phyloP scores from a whole-genome alignment of 2,113 vertebrate species.

The Pluvianellus socialis region DNA sequence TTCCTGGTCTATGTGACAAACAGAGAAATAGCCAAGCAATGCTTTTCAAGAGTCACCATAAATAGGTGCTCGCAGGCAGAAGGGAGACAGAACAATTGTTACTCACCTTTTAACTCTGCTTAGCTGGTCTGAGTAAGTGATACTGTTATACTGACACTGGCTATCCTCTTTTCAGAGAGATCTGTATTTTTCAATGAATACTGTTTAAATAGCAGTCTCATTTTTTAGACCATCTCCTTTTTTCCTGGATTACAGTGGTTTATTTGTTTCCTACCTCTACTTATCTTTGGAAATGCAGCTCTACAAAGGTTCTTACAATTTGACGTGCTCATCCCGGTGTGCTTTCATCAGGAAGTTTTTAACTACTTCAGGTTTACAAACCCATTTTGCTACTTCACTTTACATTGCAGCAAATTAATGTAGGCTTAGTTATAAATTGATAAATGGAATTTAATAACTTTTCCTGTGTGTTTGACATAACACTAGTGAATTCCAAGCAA shows the following conservation, averaged over 20 bases:
- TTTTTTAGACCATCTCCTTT: background rate
- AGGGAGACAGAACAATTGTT: background rate
- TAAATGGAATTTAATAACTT: background rate
- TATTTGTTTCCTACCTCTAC: background rate
- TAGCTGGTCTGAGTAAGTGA: background rate
- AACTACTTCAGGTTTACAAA: background rate
- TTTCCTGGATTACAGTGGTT: background rate
- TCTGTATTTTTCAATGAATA: background rate
- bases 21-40: background rate
- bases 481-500: background rate
- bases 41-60: background rate
- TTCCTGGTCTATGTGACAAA: background rate
- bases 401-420: background rate
- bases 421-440: background rate
- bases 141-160: background rate
- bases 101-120: background rate
- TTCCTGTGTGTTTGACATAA: background rate
- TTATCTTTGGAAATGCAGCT: background rate
- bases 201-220: background rate
- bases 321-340: accelerated
- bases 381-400: background rate
- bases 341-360: background rate
- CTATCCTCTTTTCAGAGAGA: background rate
- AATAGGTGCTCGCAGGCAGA: accelerated
- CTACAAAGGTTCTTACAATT: background rate